phyloP scores from a whole-genome alignment of 2,113 vertebrate genomes.

The Sardina pilchardus region DNA sequence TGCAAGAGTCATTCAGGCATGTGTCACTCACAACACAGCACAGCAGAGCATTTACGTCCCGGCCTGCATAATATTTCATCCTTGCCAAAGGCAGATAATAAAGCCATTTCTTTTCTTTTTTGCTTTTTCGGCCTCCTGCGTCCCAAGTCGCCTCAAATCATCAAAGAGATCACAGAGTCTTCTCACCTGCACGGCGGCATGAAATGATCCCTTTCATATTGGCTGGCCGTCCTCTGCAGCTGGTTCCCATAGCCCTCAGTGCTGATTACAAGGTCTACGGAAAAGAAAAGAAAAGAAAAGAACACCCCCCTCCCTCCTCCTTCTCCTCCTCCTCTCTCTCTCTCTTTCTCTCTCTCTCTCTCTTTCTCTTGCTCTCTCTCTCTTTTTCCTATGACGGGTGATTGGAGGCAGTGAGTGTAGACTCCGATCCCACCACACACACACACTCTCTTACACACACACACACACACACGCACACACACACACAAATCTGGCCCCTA shows the following conservation, averaged over 20 bases:
- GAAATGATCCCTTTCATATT: constrained; percentile 57
- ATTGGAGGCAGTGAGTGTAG: constrained; percentile 15
- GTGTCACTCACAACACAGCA: neutral
- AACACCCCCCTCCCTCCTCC: neutral
- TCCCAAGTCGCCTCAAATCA: constrained; percentile 26
- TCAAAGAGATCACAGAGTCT: constrained; percentile 50
- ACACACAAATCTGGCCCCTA: constrained; percentile 17
- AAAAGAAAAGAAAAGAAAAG: constrained; percentile 43
- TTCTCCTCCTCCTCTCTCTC: too few species aligned
- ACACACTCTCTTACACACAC: too few species aligned
- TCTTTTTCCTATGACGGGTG: constrained; percentile 16
- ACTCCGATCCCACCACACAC: constrained; percentile 11
- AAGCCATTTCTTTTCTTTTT: constrained; percentile 1
- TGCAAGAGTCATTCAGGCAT: neutral
- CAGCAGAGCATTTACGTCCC: neutral
- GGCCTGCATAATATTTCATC: constrained; percentile 16
- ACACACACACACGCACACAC: too few species aligned
- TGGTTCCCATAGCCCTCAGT: constrained; percentile 53
- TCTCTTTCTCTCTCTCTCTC: constrained; percentile 17
- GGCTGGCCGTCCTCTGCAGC: constrained; percentile 40
- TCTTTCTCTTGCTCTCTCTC: neutral
- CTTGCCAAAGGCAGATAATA: constrained; percentile 2
- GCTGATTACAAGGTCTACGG: constrained; percentile 55
- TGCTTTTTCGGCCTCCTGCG: constrained; percentile 35
- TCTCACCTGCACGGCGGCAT: constrained; percentile 65